A percentile compares a stretch with the other conserved stretches of the same genome.
phyloP scores from a whole-genome alignment of 1,140 invertebrate genomes.

The Tetramorium alpestre region DNA sequence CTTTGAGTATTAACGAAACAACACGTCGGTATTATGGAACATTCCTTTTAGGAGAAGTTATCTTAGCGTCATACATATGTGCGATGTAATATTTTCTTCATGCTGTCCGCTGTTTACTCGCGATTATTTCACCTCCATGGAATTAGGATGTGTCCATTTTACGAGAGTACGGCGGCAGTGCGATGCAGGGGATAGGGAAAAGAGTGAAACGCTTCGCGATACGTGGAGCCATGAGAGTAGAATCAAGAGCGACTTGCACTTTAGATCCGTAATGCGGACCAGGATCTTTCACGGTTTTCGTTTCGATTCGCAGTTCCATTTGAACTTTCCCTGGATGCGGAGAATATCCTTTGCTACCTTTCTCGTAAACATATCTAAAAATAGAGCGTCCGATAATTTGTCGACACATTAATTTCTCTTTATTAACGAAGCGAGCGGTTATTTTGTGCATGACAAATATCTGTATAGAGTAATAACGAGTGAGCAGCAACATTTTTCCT shows the following conservation, averaged over 20 bases:
- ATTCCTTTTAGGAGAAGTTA: conserved; percentile 4
- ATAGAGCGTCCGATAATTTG: background rate
- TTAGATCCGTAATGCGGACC: conserved; percentile 63
- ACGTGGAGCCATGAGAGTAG: conserved; percentile 56
- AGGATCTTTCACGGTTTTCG: conserved; percentile 32
- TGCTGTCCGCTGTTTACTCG: background rate
- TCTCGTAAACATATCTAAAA: conserved; percentile 33
- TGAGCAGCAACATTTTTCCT: background rate
- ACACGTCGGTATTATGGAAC: background rate
- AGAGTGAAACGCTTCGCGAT: conserved; percentile 56
- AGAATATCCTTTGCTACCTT: conserved; percentile 12
- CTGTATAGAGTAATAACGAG: background rate
- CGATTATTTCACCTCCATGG: conserved; percentile 14
- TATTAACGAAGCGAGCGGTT: background rate
- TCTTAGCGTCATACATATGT: background rate
- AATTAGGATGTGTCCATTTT: conserved; percentile 31
- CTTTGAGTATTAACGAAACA: background rate
- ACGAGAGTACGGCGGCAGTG: conserved; percentile 18
- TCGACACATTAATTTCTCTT: background rate
- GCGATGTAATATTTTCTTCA: background rate
- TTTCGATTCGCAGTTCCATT: conserved; percentile 56
- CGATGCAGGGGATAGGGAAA: conserved; percentile 37
- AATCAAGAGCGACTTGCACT: conserved; percentile 69
- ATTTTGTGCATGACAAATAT: background rate
- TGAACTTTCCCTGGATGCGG: background rate